phyloP scores from a whole-genome alignment of 2,113 vertebrate species.

The Anolis sagrei region DNA sequence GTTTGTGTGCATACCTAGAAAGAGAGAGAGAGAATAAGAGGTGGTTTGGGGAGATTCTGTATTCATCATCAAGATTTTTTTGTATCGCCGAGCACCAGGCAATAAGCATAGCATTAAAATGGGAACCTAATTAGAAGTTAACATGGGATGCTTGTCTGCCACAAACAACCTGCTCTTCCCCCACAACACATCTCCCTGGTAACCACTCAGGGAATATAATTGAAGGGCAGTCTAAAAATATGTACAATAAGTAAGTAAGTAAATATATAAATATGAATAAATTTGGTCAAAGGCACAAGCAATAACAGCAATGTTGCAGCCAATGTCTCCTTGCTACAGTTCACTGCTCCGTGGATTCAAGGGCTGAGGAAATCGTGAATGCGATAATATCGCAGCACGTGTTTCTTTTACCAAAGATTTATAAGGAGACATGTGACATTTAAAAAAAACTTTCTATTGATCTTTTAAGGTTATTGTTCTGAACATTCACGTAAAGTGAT shows the following conservation, averaged over 20 bases:
- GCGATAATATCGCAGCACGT: not conserved
- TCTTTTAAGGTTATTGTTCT: no score
- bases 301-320: not conserved
- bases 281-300: not conserved
- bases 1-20: not conserved
- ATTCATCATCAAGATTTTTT: not conserved
- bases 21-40: no score
- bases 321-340: not conserved
- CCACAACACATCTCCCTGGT: constrained; percentile 8
- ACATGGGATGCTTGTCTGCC: not conserved
- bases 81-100: not conserved
- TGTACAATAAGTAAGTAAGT: not conserved
- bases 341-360: not conserved
- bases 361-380: not conserved
- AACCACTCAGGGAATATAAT: constrained; percentile 7
- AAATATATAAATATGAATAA: not conserved
- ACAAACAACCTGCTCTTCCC: not conserved
- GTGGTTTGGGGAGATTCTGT: not conserved
- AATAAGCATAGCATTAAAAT: not conserved
- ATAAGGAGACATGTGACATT: not conserved
- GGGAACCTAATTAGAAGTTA: not conserved
- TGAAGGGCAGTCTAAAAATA: not conserved
- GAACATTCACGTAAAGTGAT: not conserved
- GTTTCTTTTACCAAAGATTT: not conserved
- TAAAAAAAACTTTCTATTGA: no score